Conservation (phyloP, 2,113 vertebrate species). For the Vulpes ferrilata region DNA sequence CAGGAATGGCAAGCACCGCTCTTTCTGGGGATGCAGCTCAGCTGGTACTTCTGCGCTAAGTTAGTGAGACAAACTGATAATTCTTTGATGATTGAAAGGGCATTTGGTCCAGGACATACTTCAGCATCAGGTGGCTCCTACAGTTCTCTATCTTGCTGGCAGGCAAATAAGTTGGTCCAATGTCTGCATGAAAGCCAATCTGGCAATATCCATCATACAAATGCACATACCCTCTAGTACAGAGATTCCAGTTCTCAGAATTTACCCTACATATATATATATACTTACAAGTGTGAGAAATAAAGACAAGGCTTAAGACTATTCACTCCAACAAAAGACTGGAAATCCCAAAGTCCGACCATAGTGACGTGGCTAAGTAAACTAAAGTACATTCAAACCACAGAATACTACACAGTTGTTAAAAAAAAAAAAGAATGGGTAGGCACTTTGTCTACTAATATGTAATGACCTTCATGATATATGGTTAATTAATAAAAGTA, state of each 20-base stretch:
- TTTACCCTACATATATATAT: background rate
- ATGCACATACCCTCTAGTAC: background rate
- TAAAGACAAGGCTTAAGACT: background rate
- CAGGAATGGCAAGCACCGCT: background rate
- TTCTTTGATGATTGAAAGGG: background rate
- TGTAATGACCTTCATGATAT: background rate
- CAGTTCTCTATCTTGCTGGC: background rate
- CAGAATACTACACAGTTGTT: background rate
- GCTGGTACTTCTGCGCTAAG: background rate
- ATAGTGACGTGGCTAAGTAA: background rate
- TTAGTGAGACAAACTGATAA: background rate
- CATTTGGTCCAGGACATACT: background rate
- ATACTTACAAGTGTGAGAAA: background rate
- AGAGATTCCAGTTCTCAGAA: slow-evolving; percentile 49
- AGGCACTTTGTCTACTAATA: background rate
- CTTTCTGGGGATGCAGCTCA: background rate
- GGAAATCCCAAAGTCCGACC: slow-evolving; percentile 24
- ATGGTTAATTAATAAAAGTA: slow-evolving; percentile 12
- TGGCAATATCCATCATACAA: slow-evolving; percentile 33
- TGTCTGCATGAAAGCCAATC: background rate
- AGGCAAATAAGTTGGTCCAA: background rate
- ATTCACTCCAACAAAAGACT: background rate
- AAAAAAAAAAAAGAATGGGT: slow-evolving; percentile 1
- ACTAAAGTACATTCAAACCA: background rate
- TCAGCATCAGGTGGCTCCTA: background rate